These are phyloP conservation scores for Sparidentex hasta DNA, from an alignment of 2,797 vertebrate genomes.

Conservation along the genomic window DNA sequence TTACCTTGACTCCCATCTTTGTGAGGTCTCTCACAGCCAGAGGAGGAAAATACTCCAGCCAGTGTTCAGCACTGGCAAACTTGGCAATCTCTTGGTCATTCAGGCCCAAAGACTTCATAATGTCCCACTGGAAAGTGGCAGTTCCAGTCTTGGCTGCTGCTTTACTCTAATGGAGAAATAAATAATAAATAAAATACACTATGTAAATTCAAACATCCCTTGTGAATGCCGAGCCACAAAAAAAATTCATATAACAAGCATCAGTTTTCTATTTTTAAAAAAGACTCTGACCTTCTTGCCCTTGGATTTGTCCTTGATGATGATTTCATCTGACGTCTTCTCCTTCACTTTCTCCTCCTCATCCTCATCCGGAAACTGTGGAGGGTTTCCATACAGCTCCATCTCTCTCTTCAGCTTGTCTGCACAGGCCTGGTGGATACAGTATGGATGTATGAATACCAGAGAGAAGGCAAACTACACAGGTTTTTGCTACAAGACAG, in stretches of 20 bases:
- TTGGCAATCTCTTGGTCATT: slow-evolving; percentile 89
- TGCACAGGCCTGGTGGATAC: slow-evolving; percentile 91
- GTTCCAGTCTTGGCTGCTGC: slow-evolving; percentile 92
- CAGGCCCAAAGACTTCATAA: slow-evolving; percentile 95
- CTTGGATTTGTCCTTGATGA: slow-evolving; percentile 97
- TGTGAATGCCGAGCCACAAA: neutral
- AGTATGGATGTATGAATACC: neutral
- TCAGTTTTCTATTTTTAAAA: neutral
- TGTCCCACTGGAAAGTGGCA: slow-evolving; percentile 95
- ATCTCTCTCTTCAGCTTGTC: slow-evolving; percentile 98
- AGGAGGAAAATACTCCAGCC: slow-evolving; percentile 97
- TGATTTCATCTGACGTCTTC: slow-evolving; percentile 85
- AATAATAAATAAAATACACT: no score
- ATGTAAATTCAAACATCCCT: neutral
- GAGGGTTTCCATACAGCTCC: slow-evolving; percentile 95
- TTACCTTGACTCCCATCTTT: slow-evolving; percentile 96
- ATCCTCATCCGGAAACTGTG: slow-evolving; percentile 95
- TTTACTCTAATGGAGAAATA: slow-evolving; percentile 90
- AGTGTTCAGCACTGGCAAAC: slow-evolving; percentile 95
- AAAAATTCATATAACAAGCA: neutral
- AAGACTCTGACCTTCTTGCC: slow-evolving; percentile 92
- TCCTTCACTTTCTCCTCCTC: slow-evolving; percentile 85
- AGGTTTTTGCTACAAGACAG: neutral
- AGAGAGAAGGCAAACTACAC: neutral
- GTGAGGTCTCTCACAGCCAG: slow-evolving; percentile 94